Percentiles rank a stretch among this genome's conserved stretches.
These are phyloP conservation scores for Argyra leucocephala DNA, from an alignment of 2,888 invertebrate genomes.

Conservation along the genomic window DNA sequence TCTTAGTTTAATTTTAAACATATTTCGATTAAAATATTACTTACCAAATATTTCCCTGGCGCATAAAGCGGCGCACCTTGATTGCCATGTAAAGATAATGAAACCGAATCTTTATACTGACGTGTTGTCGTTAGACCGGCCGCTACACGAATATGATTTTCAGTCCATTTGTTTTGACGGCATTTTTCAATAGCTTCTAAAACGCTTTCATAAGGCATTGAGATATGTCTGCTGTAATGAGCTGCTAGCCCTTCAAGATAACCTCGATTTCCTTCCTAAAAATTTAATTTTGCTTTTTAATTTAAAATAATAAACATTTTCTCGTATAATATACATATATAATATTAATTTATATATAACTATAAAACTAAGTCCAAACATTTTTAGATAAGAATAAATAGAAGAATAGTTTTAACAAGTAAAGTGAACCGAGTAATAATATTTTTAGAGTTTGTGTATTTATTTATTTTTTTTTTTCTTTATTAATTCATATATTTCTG, in stretches of 20 bases:
- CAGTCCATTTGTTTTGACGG: constrained; percentile 50
- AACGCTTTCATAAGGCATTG: constrained; percentile 79
- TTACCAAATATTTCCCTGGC: constrained; percentile 86
- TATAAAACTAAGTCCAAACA: no score
- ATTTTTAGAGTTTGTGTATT: no score
- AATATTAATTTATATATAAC: no score
- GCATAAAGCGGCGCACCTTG: constrained; percentile 81
- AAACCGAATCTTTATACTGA: constrained; percentile 40
- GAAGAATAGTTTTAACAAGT: no score
- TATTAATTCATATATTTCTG: no score
- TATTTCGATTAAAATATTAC: no score
- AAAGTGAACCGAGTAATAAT: no score
- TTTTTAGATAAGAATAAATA: no score
- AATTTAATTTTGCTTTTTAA: no score
- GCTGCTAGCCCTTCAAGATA: constrained; percentile 78
- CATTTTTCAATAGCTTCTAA: constrained; percentile 76
- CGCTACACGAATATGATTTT: constrained; percentile 44
- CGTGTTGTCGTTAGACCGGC: constrained; percentile 39
- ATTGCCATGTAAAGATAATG: constrained; percentile 58
- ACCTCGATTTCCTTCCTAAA: constrained; percentile 74
- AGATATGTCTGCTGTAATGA: constrained; percentile 76
- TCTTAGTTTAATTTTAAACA: neutral
- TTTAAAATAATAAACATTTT: constrained; percentile 16
- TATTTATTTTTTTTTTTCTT: no score
- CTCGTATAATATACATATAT: no score